These are phyloP conservation scores for Mormyrus proboscirostris DNA, from an alignment of 2,797 vertebrate species.

Conservation along the genomic window DNA sequence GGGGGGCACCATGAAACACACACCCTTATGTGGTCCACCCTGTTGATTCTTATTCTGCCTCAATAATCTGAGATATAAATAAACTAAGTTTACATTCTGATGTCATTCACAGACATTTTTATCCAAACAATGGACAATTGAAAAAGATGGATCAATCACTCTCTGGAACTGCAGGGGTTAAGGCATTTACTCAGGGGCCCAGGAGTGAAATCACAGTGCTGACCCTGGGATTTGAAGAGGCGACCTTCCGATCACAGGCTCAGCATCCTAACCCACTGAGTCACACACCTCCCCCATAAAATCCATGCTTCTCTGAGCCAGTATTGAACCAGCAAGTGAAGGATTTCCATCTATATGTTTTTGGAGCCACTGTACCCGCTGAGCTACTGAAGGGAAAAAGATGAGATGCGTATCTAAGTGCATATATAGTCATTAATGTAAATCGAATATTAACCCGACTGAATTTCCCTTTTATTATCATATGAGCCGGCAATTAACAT, in stretches of 20 bases:
- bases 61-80: neutral
- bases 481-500: neutral
- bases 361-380: neutral
- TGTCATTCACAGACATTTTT: neutral
- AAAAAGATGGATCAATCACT: neutral
- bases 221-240: neutral
- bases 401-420: neutral
- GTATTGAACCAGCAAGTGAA: neutral
- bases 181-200: neutral
- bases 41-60: neutral
- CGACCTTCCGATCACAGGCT: neutral
- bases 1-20: neutral
- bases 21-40: neutral
- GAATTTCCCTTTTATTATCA: neutral
- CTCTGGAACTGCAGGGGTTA: neutral
- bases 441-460: neutral
- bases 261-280: neutral
- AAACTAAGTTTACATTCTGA: neutral
- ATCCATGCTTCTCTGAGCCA: neutral
- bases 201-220: neutral
- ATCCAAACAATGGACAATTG: neutral
- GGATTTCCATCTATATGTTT: neutral
- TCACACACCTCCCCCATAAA: neutral
- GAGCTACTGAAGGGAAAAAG: neutral
- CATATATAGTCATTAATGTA: neutral